These are phyloP conservation scores for Rhinoptilus africanus DNA, from an alignment of 2,113 vertebrate genomes.

Conservation along the genomic window DNA sequence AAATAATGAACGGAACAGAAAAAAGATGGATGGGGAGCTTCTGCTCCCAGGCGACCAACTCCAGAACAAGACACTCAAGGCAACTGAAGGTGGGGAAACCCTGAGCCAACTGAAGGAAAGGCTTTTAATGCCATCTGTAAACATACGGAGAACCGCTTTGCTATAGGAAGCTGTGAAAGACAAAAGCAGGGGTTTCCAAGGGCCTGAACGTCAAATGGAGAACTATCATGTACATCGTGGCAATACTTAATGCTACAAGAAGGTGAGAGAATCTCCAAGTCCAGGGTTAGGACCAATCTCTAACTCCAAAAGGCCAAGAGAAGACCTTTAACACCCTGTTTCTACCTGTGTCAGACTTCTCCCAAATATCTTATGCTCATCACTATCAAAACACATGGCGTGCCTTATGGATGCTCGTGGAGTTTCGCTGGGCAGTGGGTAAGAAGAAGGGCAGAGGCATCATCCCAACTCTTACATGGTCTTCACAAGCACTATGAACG, in stretches of 20 bases:
- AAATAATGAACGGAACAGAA: neutral
- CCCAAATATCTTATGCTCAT: neutral
- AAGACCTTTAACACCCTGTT: neutral
- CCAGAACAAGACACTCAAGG: neutral
- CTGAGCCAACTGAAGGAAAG: neutral
- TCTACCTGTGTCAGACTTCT: neutral
- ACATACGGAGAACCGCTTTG: neutral
- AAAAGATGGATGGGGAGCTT: neutral
- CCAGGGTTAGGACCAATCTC: neutral
- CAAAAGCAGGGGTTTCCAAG: neutral
- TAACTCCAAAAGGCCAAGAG: neutral
- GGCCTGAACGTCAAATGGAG: neutral
- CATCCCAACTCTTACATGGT: neutral
- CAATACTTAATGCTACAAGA: neutral
- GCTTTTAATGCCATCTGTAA: neutral
- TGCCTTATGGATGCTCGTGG: accelerated
- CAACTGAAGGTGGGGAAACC: neutral
- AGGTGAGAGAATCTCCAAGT: neutral
- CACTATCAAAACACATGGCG: neutral
- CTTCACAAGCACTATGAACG: neutral
- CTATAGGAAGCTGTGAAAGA: neutral
- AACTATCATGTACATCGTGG: neutral
- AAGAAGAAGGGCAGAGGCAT: neutral
- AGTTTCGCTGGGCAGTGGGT: neutral
- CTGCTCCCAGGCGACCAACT: neutral